Percentiles rank a stretch among this genome's conserved stretches.
phyloP scores from a whole-genome alignment of 53 echinoderm and acorn worm species.

The Stichopus horrens region DNA sequence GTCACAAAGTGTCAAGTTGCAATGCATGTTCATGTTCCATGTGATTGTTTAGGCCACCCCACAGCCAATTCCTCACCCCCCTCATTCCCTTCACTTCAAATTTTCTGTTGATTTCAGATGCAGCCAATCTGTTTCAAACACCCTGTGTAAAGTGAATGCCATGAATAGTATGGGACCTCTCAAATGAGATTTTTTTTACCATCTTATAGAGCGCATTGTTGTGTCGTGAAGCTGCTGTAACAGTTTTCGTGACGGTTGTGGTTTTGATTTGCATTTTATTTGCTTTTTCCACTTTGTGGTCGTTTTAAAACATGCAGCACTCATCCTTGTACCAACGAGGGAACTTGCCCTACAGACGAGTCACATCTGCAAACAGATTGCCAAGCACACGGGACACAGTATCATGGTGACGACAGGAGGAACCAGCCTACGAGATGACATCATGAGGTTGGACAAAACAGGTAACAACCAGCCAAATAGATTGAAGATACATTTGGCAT shows the following conservation, averaged over 20 bases:
- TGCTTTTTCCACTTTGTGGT: not conserved
- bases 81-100: too few relatives aligned
- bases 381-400: slow-evolving; percentile 90
- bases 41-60: too few relatives aligned
- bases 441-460: slow-evolving; percentile 84
- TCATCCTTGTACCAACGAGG: slow-evolving; percentile 97
- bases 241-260: too few relatives aligned
- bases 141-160: too few relatives aligned
- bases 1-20: too few relatives aligned
- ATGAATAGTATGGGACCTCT: too few relatives aligned
- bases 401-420: slow-evolving; percentile 99
- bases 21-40: too few relatives aligned
- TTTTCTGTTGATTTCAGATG: too few relatives aligned
- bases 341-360: slow-evolving; percentile 98
- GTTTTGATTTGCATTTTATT: not conserved
- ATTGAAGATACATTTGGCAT: not conserved
- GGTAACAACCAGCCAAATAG: slow-evolving; percentile 53
- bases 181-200: too few relatives aligned
- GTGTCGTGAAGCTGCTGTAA: not conserved
- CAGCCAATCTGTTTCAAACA: too few relatives aligned
- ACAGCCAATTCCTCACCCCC: too few relatives aligned
- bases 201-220: too few relatives aligned
- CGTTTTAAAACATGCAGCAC: slow-evolving; percentile 42
- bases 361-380: slow-evolving; percentile 93
- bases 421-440: slow-evolving; percentile 93